Base-by-base conservation (phyloP, 2,113 vertebrate genomes). In the Zosterops borbonicus region DNA sequence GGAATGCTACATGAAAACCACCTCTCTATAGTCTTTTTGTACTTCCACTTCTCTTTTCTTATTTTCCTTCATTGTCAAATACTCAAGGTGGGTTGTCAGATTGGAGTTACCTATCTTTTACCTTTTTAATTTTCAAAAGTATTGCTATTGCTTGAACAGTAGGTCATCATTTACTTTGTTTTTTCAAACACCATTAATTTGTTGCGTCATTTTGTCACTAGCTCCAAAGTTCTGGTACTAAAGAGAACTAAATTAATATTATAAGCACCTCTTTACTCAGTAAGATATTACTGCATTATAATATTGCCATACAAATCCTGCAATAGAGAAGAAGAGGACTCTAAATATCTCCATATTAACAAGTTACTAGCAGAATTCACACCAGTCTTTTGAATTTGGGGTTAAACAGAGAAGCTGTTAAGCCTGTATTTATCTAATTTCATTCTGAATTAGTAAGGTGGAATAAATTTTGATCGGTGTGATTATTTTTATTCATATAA, bases 341-440 rank as follows among this genome's bases (percentile, higher is more conserved):
- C 49, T 31, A 42, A 78, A 49, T 76, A 21, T 67, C 27, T 78
- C 37, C 23, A 46, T n/a, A 71, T 23, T 65, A 76, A 22, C 4
- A 83, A 52, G 82, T 41, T 46, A 33, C 39, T 77, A 50, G 14
- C 10, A 89, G 58, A 89, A 52, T 3, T 73, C 41, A 59, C 3
- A 23, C 25, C 12, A 65, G 8, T n/a, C 21, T 79, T 87, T 22
- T 89, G 52, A 95, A 92, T 84, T 56, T 79, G 20, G 8, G 8
- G 21, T 90, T 69, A 78, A 94, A 89, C 18, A 83, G n/a, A 87
- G 69, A 90, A 78, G 47, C 22, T 93, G 11, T 86, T 94, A 85
- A 75, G 17, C 22, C 20, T 21, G n/a, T 49, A 63, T 85, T 88
- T 91, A 68, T 37, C 47, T 89, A 37, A 80, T 92, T 94, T 75